Evolutionary conservation across 1,140 invertebrate genomes (phyloP), one percentile per base, ranked within the genome.

Genomic region (Solenopsis invicta): DNA sequence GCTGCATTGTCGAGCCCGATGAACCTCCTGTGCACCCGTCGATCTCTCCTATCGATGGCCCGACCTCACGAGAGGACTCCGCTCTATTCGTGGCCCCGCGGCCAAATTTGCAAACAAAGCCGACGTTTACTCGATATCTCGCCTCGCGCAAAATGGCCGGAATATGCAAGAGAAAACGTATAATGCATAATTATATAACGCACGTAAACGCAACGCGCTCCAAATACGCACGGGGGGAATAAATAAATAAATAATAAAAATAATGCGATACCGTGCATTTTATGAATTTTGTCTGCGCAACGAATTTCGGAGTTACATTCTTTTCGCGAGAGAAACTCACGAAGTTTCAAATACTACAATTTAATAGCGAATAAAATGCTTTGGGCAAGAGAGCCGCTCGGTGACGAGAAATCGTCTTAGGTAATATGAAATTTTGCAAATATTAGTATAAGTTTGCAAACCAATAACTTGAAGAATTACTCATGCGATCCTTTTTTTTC

Each of bases 31-130:
- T 16, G 54, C 80, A 50, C 67, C 80, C 56, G 67, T 84, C 80
- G 69, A 75, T 84, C 80, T 75, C 41, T 24, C 54, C 54, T 75
- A 74, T 84, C 80, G 80, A 84, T 75, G 45, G 80, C 41, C 21
- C 80, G 69, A 75, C 29, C 80, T 84, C 69, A 37, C 54, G 64
- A 48, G 77, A 45, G 45, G 21, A 69, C 69, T 41, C 21, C 48
- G 48, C 66, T 29, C 66, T 29, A 71, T 59, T 82, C 37, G 54
- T 82, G 48, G 18, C 24, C 80, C 80, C 80, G 41, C 69, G 69
- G 41, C 37, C 24, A 74, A 84, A 74, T 84, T 84, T 75, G 41
- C 69, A 52, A 56, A 74, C 80, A 74, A 84, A 48, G 67, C 69
- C 69, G 80, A 74, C 69, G 18, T 74, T 84, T 84, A 61, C 67